These are phyloP conservation scores for Todus mexicanus DNA, from an alignment of 2,797 vertebrate species.

Conservation along the genomic window DNA sequence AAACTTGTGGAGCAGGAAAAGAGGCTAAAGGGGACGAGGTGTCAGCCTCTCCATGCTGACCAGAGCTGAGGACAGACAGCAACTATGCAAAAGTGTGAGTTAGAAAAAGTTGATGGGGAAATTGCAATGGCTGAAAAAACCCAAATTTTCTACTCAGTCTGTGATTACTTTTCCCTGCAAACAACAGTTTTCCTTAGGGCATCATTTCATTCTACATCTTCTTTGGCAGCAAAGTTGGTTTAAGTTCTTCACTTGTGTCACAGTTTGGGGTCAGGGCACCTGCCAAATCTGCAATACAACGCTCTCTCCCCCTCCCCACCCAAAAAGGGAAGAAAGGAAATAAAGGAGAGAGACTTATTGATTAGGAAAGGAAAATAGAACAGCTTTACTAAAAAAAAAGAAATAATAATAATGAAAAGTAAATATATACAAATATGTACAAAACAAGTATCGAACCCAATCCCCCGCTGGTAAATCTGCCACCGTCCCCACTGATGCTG, in stretches of 20 bases:
- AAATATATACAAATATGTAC: too few relatives aligned
- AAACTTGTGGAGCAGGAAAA: background rate
- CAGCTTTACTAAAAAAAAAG: too few relatives aligned
- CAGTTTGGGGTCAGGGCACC: too few relatives aligned
- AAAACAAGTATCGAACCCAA: too few relatives aligned
- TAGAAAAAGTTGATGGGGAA: background rate
- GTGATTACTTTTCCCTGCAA: background rate
- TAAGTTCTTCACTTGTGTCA: background rate
- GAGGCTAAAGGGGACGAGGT: background rate
- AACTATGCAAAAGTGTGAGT: background rate
- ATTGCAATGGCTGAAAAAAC: background rate
- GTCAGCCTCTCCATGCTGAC: background rate
- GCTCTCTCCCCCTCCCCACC: too few relatives aligned
- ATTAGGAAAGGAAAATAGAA: too few relatives aligned
- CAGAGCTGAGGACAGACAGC: background rate
- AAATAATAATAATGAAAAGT: too few relatives aligned
- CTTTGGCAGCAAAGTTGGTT: background rate
- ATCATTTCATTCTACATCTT: background rate
- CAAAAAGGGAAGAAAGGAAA: too few relatives aligned
- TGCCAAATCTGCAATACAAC: too few relatives aligned
- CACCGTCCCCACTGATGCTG: too few relatives aligned
- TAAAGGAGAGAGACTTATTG: too few relatives aligned
- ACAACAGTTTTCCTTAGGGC: background rate
- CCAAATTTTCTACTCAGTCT: background rate
- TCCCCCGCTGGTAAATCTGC: too few relatives aligned